These are phyloP conservation scores for Hydrozoanthus tunicans DNA, from an alignment of 64 coral and sea anemone species.

Conservation along the genomic window DNA sequence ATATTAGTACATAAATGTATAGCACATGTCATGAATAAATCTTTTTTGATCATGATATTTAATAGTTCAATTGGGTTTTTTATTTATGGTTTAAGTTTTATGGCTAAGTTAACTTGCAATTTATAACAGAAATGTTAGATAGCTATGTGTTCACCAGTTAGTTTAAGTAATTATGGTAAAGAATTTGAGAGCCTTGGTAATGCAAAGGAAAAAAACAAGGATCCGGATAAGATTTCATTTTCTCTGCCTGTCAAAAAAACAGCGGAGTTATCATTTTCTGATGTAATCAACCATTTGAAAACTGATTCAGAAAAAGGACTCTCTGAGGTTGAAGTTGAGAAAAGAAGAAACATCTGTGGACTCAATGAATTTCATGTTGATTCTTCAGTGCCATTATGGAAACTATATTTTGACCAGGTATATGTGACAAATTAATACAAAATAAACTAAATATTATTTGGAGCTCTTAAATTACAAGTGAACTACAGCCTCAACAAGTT, in stretches of 20 bases:
- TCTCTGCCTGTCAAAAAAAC: neutral
- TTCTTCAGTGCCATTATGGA: constrained; percentile 35
- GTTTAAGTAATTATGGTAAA: neutral
- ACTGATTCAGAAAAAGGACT: constrained; percentile 20
- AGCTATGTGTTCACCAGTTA: neutral
- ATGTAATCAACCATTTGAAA: constrained; percentile 11
- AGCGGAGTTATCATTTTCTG: neutral
- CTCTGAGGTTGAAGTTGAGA: constrained; percentile 29
- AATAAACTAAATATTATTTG: neutral
- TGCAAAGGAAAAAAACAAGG: neutral
- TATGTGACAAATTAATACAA: neutral
- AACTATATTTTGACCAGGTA: constrained; percentile 23
- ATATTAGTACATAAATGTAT: neutral
- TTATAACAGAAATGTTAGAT: too few species aligned
- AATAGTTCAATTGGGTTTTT: too few species aligned
- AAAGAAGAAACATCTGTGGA: constrained; percentile 14
- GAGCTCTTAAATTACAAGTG: neutral
- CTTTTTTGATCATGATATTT: too few species aligned
- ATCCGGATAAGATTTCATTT: neutral
- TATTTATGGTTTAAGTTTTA: neutral
- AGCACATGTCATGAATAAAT: too few species aligned
- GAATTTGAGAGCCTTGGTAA: neutral
- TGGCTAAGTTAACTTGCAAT: too few species aligned
- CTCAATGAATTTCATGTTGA: constrained; percentile 4
- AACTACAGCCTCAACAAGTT: neutral